Conservation (phyloP, 1,140 invertebrate genomes). For the Aphis gossypii region DNA sequence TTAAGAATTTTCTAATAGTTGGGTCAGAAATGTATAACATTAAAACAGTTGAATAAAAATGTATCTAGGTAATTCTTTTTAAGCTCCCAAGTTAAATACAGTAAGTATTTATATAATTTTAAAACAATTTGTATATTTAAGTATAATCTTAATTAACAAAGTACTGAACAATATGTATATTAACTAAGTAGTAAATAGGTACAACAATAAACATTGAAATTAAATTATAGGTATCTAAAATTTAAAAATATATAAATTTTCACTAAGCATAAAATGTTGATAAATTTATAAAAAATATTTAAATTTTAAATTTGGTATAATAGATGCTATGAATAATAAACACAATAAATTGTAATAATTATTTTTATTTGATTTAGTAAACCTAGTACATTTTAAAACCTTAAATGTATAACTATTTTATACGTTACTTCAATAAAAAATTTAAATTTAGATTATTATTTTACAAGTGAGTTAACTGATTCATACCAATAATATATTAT, state of each 20-base stretch:
- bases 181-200: not conserved
- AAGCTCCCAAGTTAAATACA: not conserved
- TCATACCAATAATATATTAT: too few species aligned
- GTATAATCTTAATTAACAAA: not conserved
- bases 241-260: not conserved
- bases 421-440: not conserved
- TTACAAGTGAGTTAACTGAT: too few species aligned
- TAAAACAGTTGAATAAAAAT: not conserved
- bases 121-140: not conserved
- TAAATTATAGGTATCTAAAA: not conserved
- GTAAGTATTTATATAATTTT: not conserved
- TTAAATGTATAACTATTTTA: not conserved
- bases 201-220: not conserved
- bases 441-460: too few species aligned
- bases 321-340: not conserved
- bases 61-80: not conserved
- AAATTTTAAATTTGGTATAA: not conserved
- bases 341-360: not conserved
- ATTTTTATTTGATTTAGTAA: not conserved
- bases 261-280: not conserved
- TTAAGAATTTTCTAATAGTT: slow-evolving; percentile 13
- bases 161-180: not conserved
- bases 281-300: not conserved
- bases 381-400: not conserved
- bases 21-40: not conserved